Evolutionary conservation across 2,888 invertebrate genomes (phyloP).

Genomic region (Dorcus parallelipipedus): DNA sequence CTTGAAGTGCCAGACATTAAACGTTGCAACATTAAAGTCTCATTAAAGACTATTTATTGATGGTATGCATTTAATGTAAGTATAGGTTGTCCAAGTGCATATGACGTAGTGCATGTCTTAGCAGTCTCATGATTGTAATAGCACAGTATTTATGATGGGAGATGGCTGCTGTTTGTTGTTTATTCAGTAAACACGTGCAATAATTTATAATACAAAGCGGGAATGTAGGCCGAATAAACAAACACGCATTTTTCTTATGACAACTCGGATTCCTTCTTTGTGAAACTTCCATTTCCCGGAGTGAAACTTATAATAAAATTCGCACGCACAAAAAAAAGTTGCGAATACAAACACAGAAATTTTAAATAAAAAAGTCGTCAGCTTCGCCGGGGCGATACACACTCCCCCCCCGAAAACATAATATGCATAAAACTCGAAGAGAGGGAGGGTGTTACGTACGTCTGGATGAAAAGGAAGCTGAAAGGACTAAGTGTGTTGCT

Average conservation of each 20-base stretch:
- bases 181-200: too few relatives aligned
- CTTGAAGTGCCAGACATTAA: not conserved
- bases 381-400: not conserved
- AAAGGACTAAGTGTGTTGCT: constrained; percentile 2
- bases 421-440: constrained; percentile 8
- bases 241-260: too few relatives aligned
- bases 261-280: too few relatives aligned
- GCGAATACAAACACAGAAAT: not conserved
- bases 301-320: constrained; percentile 2
- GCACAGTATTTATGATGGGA: too few relatives aligned
- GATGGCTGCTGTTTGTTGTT: too few relatives aligned
- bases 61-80: not conserved
- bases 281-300: too few relatives aligned
- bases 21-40: not conserved
- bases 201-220: too few relatives aligned
- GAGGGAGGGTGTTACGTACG: not conserved
- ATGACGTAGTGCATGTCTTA: too few relatives aligned
- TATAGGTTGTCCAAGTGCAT: too few relatives aligned
- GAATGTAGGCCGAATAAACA: too few relatives aligned
- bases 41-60: not conserved
- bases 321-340: not conserved
- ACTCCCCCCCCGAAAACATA: not conserved
- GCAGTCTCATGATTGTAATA: too few relatives aligned
- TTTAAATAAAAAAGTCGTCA: constrained; percentile 1
- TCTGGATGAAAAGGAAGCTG: constrained; percentile 1